Evolutionary conservation across 2,888 invertebrate genomes (phyloP).

Genomic region (Rotaria magnacalcarata): DNA sequence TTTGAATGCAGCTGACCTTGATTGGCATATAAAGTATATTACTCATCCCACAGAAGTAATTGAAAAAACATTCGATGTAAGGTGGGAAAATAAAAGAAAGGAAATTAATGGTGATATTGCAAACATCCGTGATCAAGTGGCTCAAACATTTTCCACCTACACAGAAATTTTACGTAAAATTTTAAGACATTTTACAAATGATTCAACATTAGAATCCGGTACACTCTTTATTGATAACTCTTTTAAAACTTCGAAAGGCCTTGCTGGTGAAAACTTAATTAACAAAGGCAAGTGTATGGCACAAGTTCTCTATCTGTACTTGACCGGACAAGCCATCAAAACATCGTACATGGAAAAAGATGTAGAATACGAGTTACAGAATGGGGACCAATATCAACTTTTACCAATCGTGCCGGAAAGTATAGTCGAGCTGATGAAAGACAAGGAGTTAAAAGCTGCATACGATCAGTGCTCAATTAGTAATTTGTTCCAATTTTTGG

Average conservation of each 20-base stretch:
- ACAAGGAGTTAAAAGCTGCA: too few relatives aligned
- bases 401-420: too few relatives aligned
- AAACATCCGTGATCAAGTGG: not conserved
- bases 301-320: not conserved
- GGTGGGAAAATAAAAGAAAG: not conserved
- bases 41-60: not conserved
- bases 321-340: too few relatives aligned
- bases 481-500: too few relatives aligned
- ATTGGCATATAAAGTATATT: not conserved
- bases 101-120: not conserved
- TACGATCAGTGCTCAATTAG: too few relatives aligned
- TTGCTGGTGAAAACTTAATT: not conserved
- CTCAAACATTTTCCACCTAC: not conserved
- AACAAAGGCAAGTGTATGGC: not conserved
- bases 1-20: not conserved
- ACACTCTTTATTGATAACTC: not conserved
- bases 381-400: too few relatives aligned
- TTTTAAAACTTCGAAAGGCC: not conserved
- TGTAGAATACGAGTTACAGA: too few relatives aligned
- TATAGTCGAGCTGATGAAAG: too few relatives aligned
- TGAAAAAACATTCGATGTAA: not conserved
- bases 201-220: not conserved
- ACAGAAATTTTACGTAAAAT: not conserved
- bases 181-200: not conserved
- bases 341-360: too few relatives aligned